These are phyloP conservation scores for Premnoplex brunnescens DNA, from an alignment of 2,797 vertebrate species.

Conservation along the genomic window DNA sequence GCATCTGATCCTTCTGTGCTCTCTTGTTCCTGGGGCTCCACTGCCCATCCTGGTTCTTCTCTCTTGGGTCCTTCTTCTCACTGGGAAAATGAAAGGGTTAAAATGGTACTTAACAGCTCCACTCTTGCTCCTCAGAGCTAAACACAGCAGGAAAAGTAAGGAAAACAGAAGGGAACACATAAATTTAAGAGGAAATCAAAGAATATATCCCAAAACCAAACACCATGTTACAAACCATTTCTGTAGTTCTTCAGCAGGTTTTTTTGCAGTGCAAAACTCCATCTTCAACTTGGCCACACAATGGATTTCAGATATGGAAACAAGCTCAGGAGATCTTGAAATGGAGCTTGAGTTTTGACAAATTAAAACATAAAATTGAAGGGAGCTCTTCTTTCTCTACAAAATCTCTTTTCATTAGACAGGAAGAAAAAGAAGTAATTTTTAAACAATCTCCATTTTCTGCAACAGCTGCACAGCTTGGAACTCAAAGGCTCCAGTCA, in stretches of 20 bases:
- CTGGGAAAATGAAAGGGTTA: neutral
- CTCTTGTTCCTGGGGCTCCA: neutral
- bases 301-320: neutral
- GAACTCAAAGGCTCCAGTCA: neutral
- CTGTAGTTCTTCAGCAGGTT: neutral
- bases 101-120: neutral
- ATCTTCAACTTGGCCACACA: neutral
- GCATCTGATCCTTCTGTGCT: neutral
- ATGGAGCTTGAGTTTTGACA: neutral
- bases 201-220: neutral
- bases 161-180: neutral
- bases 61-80: neutral
- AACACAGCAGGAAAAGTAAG: neutral
- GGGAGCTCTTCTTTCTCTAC: neutral
- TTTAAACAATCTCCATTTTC: neutral
- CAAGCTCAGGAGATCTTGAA: neutral
- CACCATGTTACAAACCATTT: rapidly evolving
- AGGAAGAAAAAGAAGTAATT: neutral
- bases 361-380: neutral
- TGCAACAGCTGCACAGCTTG: slow-evolving; percentile 13
- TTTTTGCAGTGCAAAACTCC: neutral
- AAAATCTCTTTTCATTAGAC: neutral
- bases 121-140: neutral
- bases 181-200: neutral
- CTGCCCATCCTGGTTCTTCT: neutral